These are phyloP conservation scores for Bufo bufo DNA, from an alignment of 2,113 vertebrate species.

Conservation along the genomic window DNA sequence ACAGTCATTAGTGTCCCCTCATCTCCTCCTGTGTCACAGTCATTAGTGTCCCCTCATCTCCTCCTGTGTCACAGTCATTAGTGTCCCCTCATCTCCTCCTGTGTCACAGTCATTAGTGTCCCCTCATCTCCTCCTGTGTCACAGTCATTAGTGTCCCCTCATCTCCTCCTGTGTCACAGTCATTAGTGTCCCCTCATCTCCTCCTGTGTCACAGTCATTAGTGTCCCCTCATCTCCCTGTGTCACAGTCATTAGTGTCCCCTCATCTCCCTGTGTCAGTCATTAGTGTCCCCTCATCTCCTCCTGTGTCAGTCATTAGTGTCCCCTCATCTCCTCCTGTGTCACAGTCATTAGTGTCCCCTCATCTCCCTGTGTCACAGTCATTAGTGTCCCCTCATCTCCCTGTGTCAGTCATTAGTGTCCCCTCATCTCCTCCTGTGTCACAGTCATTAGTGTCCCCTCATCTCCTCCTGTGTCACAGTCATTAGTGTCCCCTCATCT, in stretches of 20 bases:
- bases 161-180: neutral
- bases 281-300: neutral
- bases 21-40: too few relatives aligned
- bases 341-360: too few relatives aligned
- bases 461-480: neutral
- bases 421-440: too few relatives aligned
- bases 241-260: neutral
- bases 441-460: too few relatives aligned
- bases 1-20: neutral
- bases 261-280: neutral
- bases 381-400: too few relatives aligned
- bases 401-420: too few relatives aligned
- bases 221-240: neutral
- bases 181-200: neutral
- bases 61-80: too few relatives aligned
- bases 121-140: neutral
- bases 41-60: too few relatives aligned
- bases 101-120: too few relatives aligned
- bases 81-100: too few relatives aligned
- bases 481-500: neutral
- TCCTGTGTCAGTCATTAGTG: neutral
- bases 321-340: neutral
- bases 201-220: neutral
- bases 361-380: too few relatives aligned
- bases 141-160: neutral